Base-by-base conservation (phyloP, 2,888 invertebrate species). In the Lordiphosa fenestrarum region DNA sequence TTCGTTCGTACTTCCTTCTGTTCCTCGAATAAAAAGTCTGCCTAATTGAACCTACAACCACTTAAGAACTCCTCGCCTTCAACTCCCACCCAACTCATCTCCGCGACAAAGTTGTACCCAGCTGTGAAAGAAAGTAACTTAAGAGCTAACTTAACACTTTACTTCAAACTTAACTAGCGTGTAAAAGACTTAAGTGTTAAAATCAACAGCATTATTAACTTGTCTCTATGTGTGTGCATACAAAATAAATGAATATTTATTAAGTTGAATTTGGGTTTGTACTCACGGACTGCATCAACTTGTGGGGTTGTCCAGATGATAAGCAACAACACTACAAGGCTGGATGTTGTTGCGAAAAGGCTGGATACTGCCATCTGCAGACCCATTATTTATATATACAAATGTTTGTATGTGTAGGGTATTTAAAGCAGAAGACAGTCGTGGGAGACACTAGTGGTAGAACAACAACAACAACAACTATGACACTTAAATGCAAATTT, bases 221-320 rank as follows among this genome's bases (percentile, higher is more conserved):
- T 42, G 1, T 42, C 12, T 10, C 15, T 15, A 6, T 10, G 6
- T 41, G 12, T 36, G 40, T 36, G 33, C 36, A 42, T n/a, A n/a
- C 15, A 19, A 23, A n/a, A 15, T 19, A 9, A 42, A 19, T 23
- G 19, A 50, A 12, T 30, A n/a, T 13, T 23, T 19, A 53, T 13
- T 25, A 51, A n/a, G 13, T 52, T 40, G 13, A 41, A 15, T 33
- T 33, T 55, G 36, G 25, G 46, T 7, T 67, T 82, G 76, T 89
- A 89, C 89, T 89, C 85, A 89, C 89, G 89, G 86, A 85, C 86
- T 88, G 89, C 89, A 87, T 89, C 85, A 73, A 88, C 86, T 70
- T 80, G 67, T 74, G 76, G 69, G 70, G 87, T 85, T 56, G 83
- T 86, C 87, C 89, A 84, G 78, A 85, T 71, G 72, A 89, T 84